phyloP scores from a whole-genome alignment of 2,797 vertebrate genomes.

The Takifugu ocellatus region DNA sequence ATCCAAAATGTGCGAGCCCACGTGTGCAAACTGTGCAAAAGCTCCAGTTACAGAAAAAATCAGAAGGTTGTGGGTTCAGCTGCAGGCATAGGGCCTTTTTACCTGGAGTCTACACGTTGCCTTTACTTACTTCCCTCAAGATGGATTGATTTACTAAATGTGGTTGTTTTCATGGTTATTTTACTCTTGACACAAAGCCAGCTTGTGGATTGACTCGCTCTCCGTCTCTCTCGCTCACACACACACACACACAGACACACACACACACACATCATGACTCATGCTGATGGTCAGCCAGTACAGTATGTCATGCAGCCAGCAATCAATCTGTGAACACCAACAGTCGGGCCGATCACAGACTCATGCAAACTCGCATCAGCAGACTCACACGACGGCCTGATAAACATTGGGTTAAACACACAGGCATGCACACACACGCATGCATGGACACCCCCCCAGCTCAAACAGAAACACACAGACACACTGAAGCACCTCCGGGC shows the following conservation, averaged over 20 bases:
- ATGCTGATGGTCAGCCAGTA: constrained; percentile 21
- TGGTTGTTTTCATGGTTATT: too few species aligned
- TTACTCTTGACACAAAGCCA: constrained; percentile 18
- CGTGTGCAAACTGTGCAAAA: too few species aligned
- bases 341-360: constrained; percentile 31
- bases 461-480: constrained; percentile 1
- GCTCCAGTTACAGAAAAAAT: too few species aligned
- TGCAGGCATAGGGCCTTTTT: too few species aligned
- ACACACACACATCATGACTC: constrained; percentile 18
- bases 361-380: constrained; percentile 16
- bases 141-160: too few species aligned
- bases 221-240: too few species aligned
- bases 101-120: too few species aligned
- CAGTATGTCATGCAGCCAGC: constrained; percentile 15
- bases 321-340: constrained; percentile 22
- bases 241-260: not conserved
- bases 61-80: too few species aligned
- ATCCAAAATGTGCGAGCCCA: too few species aligned
- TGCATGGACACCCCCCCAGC: constrained; percentile 14
- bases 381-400: constrained; percentile 22
- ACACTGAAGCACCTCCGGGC: constrained; percentile 78
- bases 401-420: constrained; percentile 17
- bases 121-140: too few species aligned
- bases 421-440: constrained; percentile 6
- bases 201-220: not conserved